Percentiles rank a stretch among this genome's conserved stretches.
Evolutionary conservation across 1,140 invertebrate species (phyloP).

Genomic region (Daktulosphaira vitifoliae): DNA sequence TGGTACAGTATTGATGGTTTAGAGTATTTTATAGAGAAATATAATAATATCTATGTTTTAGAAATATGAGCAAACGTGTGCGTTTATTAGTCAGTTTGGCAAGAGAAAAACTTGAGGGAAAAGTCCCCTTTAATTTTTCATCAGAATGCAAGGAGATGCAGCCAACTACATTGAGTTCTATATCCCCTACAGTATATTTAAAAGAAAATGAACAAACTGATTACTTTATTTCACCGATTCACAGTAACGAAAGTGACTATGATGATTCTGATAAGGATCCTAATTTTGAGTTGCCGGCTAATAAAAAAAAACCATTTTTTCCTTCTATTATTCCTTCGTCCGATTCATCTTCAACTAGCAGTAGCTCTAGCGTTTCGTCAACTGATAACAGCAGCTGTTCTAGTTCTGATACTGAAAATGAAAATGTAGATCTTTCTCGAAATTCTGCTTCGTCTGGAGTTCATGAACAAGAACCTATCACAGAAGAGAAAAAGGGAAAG

Average conservation of each 20-base stretch:
- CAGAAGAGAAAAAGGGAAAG: background rate
- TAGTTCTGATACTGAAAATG: slow-evolving; percentile 9
- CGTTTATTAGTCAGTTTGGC: background rate
- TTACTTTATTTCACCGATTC: slow-evolving; percentile 7
- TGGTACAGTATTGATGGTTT: background rate
- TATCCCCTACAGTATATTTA: too few relatives aligned
- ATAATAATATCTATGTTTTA: slow-evolving; percentile 16
- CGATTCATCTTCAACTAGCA: slow-evolving; percentile 4
- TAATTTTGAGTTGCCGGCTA: background rate
- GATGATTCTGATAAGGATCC: slow-evolving; percentile 9
- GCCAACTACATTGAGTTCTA: slow-evolving; percentile 2
- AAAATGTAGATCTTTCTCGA: slow-evolving; percentile 14
- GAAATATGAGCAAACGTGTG: slow-evolving; percentile 19
- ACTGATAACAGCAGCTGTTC: background rate
- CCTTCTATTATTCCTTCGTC: background rate
- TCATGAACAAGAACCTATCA: slow-evolving; percentile 1
- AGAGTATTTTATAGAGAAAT: background rate
- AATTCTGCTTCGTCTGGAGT: background rate
- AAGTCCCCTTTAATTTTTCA: background rate
- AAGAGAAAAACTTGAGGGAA: background rate
- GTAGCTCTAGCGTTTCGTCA: background rate
- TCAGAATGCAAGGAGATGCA: background rate
- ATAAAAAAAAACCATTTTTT: background rate
- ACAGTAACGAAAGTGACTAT: slow-evolving; percentile 11
- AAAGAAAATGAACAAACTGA: slow-evolving; percentile 5